A percentile compares a stretch with the other conserved stretches of the same genome.
phyloP scores from a whole-genome alignment of 23 tunicate species.

The Styela plicata region DNA sequence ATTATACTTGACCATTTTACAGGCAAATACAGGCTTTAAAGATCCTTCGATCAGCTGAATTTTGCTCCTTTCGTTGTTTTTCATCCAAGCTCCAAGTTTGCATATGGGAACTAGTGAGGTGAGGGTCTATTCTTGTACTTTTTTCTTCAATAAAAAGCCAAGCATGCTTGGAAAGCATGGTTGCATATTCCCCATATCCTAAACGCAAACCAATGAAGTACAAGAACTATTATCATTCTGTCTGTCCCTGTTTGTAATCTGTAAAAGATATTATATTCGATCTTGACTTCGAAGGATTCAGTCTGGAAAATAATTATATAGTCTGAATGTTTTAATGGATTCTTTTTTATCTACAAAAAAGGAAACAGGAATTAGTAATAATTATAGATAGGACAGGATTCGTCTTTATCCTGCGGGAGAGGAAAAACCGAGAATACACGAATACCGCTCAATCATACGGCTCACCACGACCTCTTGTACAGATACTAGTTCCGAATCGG shows the following conservation, averaged over 20 bases:
- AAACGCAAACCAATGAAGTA: no score
- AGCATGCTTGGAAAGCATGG: no score
- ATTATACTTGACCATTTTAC: not conserved
- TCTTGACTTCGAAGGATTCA: not conserved
- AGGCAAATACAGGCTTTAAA: constrained; percentile 95
- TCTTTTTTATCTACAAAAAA: not conserved
- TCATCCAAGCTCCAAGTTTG: constrained; percentile 72
- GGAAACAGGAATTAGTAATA: not conserved
- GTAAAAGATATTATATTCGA: no score
- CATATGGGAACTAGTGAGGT: constrained; percentile 38
- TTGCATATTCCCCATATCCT: no score
- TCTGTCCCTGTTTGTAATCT: no score
- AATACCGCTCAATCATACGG: not conserved
- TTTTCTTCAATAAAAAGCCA: no score
- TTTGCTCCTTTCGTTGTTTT: constrained; percentile 80
- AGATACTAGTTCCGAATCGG: not conserved
- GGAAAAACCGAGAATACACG: not conserved
- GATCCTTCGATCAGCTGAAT: constrained; percentile 50
- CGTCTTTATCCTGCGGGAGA: not conserved
- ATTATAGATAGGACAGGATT: not conserved
- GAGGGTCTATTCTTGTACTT: no score
- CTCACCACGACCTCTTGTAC: not conserved
- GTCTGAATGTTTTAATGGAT: no score
- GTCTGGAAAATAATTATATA: no score
- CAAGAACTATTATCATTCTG: no score